Evolutionary conservation across 2,113 vertebrate species (phyloP).

Genomic region (Ahaetulla prasina): DNA sequence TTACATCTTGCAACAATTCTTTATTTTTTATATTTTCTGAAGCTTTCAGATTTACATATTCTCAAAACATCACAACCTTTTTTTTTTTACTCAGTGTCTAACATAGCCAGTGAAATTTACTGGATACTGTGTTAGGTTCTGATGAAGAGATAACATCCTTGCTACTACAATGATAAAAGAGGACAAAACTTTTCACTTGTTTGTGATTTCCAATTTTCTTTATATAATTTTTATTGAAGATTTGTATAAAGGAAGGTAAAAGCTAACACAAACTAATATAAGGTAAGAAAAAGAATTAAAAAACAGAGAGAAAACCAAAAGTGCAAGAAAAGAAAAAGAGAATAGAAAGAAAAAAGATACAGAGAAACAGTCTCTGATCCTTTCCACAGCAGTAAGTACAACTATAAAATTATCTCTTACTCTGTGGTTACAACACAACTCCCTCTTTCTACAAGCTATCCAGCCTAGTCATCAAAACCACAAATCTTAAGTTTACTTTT

Average conservation of each 20-base stretch:
- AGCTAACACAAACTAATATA: neutral
- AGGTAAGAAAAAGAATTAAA: neutral
- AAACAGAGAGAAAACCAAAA: neutral
- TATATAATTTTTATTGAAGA: neutral
- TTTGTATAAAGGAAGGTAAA: neutral
- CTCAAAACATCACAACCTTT: conserved; percentile 1
- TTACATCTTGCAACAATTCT: conserved; percentile 35
- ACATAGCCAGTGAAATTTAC: conserved; percentile 55
- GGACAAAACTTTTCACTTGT: conserved; percentile 63
- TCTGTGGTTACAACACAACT: neutral
- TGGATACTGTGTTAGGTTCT: conserved; percentile 27
- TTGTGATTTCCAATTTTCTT: conserved; percentile 1
- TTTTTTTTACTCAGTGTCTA: conserved; percentile 50
- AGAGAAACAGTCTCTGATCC: neutral
- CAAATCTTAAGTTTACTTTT: neutral
- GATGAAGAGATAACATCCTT: conserved; percentile 50
- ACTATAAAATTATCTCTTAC: neutral
- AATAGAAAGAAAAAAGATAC: neutral
- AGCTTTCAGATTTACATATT: conserved; percentile 47
- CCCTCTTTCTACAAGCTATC: neutral
- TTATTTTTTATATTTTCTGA: conserved; percentile 52
- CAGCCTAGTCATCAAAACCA: neutral
- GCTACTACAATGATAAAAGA: conserved; percentile 58
- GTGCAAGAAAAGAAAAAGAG: neutral
- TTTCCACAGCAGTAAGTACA: neutral